phyloP scores from a whole-genome alignment of 2,797 vertebrate genomes.

The Dendrocincla tyrannina region DNA sequence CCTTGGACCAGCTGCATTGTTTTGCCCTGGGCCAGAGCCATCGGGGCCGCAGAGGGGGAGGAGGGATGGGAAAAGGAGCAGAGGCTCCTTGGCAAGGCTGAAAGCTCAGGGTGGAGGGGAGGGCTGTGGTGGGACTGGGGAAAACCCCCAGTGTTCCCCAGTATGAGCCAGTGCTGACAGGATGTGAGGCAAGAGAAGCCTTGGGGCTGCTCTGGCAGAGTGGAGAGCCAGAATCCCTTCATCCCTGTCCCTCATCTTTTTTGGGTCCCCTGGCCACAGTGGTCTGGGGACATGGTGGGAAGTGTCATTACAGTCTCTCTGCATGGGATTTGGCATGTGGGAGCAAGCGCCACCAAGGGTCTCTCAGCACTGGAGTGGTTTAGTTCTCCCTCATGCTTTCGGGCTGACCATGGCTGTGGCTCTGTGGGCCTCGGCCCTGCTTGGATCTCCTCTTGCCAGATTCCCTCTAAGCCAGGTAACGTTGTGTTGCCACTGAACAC shows the following conservation, averaged over 20 bases:
- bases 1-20: conserved; percentile 13
- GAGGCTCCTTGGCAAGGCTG: background rate
- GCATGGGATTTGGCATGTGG: background rate
- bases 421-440: background rate
- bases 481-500: background rate
- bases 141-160: background rate
- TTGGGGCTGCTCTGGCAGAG: background rate
- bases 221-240: accelerated
- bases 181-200: background rate
- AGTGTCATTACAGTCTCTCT: background rate
- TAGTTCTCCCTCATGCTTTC: accelerated
- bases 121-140: background rate
- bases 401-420: accelerated
- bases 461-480: background rate
- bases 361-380: accelerated
- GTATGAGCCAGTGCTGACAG: background rate
- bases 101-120: background rate
- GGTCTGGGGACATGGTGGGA: background rate
- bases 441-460: background rate
- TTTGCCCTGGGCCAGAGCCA: conserved; percentile 37
- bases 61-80: background rate
- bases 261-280: background rate
- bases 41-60: background rate
- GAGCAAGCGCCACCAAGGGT: background rate
- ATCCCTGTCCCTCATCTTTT: background rate